phyloP scores from a whole-genome alignment of 2,113 vertebrate genomes.

The Antechinus stuartii region DNA sequence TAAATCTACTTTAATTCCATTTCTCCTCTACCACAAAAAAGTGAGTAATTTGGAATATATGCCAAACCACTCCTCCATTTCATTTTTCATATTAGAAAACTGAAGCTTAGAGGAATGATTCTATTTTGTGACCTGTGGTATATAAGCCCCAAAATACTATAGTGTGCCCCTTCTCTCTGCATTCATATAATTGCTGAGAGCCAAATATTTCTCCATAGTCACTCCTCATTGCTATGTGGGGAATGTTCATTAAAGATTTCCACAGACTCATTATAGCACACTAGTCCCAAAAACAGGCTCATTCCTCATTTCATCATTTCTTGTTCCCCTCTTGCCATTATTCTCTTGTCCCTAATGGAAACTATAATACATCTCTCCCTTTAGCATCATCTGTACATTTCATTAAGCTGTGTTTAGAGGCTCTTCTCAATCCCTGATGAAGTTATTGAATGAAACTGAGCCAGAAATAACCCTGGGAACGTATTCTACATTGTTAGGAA shows the following conservation, averaged over 20 bases:
- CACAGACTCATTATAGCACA: conserved; percentile 15
- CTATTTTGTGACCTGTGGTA: neutral
- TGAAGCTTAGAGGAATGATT: neutral
- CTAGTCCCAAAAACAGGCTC: neutral
- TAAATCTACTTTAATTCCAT: neutral
- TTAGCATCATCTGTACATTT: conserved; percentile 31
- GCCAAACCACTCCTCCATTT: neutral
- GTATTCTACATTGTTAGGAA: conserved; percentile 36
- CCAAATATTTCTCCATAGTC: conserved; percentile 6
- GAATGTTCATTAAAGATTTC: conserved; percentile 22
- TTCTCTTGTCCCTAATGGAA: neutral
- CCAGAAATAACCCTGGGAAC: conserved; percentile 42
- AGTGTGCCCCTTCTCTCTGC: neutral
- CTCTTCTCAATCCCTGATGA: conserved; percentile 1
- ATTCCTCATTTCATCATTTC: conserved; percentile 19
- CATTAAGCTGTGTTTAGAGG: conserved; percentile 50
- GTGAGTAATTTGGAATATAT: neutral
- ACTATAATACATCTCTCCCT: neutral
- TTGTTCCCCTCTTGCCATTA: conserved; percentile 17
- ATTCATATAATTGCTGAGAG: conserved; percentile 30
- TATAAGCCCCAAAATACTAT: neutral
- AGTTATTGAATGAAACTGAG: conserved; percentile 1
- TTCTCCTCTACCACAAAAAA: neutral
- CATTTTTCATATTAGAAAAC: neutral
- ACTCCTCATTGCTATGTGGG: neutral